phyloP scores from a whole-genome alignment of 64 coral and sea anemone species.

The Montipora capricornis region DNA sequence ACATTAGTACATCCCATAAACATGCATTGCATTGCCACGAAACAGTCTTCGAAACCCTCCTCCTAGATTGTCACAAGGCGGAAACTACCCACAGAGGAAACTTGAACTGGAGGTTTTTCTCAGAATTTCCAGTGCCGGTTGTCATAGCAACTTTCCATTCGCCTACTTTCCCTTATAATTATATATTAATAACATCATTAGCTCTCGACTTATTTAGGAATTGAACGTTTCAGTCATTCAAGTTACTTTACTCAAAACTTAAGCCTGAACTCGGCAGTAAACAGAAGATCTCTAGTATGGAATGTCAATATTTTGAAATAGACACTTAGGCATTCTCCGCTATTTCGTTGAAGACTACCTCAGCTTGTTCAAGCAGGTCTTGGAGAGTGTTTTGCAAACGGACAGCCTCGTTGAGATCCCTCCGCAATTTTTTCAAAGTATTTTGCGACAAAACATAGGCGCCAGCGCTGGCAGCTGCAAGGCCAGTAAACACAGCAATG shows the following conservation, averaged over 20 bases:
- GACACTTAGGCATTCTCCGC: background rate
- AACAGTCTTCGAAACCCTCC: no score
- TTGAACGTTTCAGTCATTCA: background rate
- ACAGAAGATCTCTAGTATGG: background rate
- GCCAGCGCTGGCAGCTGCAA: conserved; percentile 24
- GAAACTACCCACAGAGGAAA: background rate
- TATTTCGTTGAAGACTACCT: conserved; percentile 7
- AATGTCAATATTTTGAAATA: background rate
- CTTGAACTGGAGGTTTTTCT: background rate
- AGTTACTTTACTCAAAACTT: background rate
- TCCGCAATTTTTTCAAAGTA: conserved; percentile 65
- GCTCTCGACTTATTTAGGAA: no score
- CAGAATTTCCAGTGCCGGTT: no score
- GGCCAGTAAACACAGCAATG: conserved; percentile 19
- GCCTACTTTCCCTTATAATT: no score
- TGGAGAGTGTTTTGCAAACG: conserved; percentile 53
- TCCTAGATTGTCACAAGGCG: no score
- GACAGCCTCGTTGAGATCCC: conserved; percentile 66
- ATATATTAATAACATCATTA: no score
- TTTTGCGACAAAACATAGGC: conserved; percentile 50
- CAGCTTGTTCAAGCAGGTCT: conserved; percentile 60
- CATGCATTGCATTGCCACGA: no score
- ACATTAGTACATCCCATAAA: no score
- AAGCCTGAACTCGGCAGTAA: background rate
- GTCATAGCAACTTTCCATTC: no score